These are phyloP conservation scores for Mastomys coucha DNA, from an alignment of 2,113 vertebrate species.

Conservation along the genomic window DNA sequence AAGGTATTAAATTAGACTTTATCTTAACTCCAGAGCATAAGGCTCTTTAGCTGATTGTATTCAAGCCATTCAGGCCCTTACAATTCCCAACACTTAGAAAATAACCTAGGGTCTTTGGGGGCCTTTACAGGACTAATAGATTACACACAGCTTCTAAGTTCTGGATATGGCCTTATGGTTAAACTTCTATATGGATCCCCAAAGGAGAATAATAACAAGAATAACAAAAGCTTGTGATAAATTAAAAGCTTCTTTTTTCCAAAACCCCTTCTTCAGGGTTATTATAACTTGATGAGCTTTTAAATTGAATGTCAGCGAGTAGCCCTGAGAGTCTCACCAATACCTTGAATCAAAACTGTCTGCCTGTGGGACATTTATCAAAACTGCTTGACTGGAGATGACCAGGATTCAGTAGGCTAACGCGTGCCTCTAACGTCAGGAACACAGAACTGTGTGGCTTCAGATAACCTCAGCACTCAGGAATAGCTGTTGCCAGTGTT, in stretches of 20 bases:
- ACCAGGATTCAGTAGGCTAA: neutral
- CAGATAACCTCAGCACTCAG: neutral
- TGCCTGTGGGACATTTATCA: neutral
- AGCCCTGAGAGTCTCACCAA: neutral
- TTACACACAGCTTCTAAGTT: neutral
- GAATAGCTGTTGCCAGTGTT: neutral
- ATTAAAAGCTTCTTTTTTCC: neutral
- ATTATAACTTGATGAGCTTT: neutral
- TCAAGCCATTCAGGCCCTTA: neutral
- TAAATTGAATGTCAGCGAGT: neutral
- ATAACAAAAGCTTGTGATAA: neutral
- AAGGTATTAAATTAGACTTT: neutral
- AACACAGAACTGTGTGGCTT: neutral
- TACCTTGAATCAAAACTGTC: neutral
- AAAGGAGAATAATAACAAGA: neutral
- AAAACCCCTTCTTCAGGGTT: neutral
- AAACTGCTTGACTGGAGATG: neutral
- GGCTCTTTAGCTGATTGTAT: neutral
- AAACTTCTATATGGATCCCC: neutral
- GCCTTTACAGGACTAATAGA: neutral
- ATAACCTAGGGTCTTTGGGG: neutral
- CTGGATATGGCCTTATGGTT: neutral
- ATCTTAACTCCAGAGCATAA: neutral
- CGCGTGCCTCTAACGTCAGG: neutral
- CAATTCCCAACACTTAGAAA: neutral